Evolutionary conservation across 2,113 vertebrate species (phyloP).

Genomic region (Heloderma charlesbogerti): DNA sequence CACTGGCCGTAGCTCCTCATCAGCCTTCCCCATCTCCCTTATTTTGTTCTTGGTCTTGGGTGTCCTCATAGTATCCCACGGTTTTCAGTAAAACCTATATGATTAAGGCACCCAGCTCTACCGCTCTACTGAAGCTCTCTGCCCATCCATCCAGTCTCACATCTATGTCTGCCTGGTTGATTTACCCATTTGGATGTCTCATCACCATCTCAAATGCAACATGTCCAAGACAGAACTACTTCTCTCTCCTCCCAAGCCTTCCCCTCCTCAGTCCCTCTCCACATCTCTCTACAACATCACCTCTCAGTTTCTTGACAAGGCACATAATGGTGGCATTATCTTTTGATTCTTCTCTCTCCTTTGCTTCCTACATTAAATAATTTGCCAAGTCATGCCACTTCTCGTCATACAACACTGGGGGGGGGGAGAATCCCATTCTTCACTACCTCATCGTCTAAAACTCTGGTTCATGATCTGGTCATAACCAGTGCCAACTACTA

Average conservation of each 20-base stretch:
- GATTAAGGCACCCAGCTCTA: too few relatives aligned
- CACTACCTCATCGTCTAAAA: background rate
- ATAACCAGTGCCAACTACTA: too few relatives aligned
- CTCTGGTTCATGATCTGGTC: background rate
- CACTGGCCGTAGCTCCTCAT: too few relatives aligned
- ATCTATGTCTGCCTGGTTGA: background rate
- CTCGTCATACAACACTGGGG: background rate
- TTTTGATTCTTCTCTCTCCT: background rate
- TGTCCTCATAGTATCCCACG: background rate
- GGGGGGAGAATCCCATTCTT: background rate
- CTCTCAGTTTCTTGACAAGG: background rate
- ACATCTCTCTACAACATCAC: background rate
- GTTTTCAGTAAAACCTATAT: background rate
- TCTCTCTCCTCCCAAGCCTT: background rate
- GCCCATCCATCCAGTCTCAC: too few relatives aligned
- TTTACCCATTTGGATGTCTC: background rate
- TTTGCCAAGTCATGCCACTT: background rate
- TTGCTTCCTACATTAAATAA: background rate
- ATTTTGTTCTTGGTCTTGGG: too few relatives aligned
- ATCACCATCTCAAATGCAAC: background rate
- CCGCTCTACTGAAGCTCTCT: too few relatives aligned
- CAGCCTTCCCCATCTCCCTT: too few relatives aligned
- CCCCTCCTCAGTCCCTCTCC: background rate
- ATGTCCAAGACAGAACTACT: background rate
- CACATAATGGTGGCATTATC: background rate